Percentiles rank a stretch among this genome's conserved stretches.
Conservation (phyloP, 2,113 vertebrate genomes). For the Hystrix brachyura region DNA sequence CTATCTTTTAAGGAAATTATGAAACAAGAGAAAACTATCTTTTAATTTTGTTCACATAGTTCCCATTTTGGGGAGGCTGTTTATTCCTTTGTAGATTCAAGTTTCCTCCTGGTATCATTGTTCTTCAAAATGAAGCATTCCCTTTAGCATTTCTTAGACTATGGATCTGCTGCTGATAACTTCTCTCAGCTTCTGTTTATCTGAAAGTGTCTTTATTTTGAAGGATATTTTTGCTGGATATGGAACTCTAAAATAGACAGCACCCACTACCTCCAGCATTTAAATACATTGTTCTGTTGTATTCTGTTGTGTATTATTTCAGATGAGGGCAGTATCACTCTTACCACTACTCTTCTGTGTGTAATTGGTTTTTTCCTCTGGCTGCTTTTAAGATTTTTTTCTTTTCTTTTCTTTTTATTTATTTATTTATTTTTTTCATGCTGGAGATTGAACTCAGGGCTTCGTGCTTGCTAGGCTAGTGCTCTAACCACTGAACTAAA, state of each 20-base stretch:
- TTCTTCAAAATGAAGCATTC: not conserved
- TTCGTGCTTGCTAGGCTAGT: too few species aligned
- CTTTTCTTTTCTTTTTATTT: not conserved
- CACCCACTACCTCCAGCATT: not conserved
- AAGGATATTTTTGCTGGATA: not conserved
- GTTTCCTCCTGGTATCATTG: not conserved
- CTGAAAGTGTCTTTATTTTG: not conserved
- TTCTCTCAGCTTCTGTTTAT: conserved; percentile 3
- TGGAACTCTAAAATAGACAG: not conserved
- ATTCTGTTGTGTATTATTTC: not conserved
- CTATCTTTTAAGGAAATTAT: conserved; percentile 29
- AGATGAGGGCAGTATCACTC: not conserved
- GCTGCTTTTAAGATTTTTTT: not conserved
- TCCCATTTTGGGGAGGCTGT: not conserved
- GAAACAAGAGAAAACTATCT: not conserved
- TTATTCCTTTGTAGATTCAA: not conserved
- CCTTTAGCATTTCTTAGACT: not conserved
- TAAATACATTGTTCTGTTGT: not conserved
- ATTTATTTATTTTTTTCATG: too few species aligned
- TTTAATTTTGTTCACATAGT: not conserved
- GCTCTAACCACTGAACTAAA: too few species aligned
- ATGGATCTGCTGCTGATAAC: not conserved
- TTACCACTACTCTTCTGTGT: not conserved
- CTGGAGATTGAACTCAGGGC: too few species aligned
- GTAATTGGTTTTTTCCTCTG: not conserved